These are phyloP conservation scores for Pheosia tremula DNA, from an alignment of 2,888 invertebrate genomes.

Conservation along the genomic window DNA sequence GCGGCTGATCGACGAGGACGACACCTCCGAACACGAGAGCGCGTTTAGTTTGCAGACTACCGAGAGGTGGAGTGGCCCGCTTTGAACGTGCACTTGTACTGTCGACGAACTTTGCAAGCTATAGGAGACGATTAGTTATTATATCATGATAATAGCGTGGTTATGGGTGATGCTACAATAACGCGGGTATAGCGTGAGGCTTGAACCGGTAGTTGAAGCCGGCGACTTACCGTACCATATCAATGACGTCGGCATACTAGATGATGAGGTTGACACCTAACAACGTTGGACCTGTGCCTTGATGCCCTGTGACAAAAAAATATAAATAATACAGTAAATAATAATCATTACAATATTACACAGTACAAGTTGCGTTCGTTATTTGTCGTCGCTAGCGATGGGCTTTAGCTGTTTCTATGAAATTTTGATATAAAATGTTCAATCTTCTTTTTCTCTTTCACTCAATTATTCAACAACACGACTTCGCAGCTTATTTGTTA, in stretches of 20 bases:
- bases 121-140: conserved; percentile 3
- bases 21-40: conserved; percentile 81
- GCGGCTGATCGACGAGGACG: conserved; percentile 46
- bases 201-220: too few species aligned
- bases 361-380: conserved; percentile 52
- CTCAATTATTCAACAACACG: conserved; percentile 32
- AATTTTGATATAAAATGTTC: conserved; percentile 37
- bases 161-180: too few species aligned
- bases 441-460: conserved; percentile 34
- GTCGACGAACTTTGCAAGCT: conserved; percentile 24
- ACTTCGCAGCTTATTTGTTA: conserved; percentile 51
- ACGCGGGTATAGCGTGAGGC: too few species aligned
- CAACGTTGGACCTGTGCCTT: too few species aligned
- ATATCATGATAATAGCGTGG: neutral
- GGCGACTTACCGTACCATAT: too few species aligned
- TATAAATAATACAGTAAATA: too few species aligned
- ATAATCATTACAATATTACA: conserved; percentile 2
- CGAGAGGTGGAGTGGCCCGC: conserved; percentile 64
- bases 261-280: too few species aligned
- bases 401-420: conserved; percentile 60
- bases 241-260: too few species aligned
- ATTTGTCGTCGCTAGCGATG: conserved; percentile 66
- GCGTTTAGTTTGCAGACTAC: conserved; percentile 79
- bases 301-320: too few species aligned
- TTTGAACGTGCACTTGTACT: conserved; percentile 33